A percentile compares a stretch with the other conserved stretches of the same genome.
Conservation (phyloP, 2,113 vertebrate genomes). For the Scomber scombrus region DNA sequence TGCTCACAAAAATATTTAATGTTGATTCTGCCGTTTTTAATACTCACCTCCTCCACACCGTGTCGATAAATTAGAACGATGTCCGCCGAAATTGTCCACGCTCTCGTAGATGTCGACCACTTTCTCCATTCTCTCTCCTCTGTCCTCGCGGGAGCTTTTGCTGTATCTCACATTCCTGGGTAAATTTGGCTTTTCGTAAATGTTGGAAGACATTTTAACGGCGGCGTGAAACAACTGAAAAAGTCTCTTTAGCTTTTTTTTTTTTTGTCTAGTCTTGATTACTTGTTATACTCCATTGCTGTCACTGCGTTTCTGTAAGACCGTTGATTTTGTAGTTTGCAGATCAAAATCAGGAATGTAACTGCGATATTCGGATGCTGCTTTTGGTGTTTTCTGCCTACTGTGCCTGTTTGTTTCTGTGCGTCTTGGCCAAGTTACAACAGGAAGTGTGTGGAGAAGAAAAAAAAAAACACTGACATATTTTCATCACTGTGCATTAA, state of each 20-base stretch:
- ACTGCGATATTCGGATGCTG: background rate
- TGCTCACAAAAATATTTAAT: no score
- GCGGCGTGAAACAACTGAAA: no score
- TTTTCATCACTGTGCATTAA: background rate
- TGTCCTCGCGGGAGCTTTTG: rapidly evolving
- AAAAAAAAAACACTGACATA: background rate
- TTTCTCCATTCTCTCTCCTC: background rate
- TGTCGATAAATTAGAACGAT: rapidly evolving
- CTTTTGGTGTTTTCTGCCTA: background rate
- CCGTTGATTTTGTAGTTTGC: background rate
- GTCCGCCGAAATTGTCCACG: rapidly evolving
- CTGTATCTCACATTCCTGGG: background rate
- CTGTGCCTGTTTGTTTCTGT: background rate
- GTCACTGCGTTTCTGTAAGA: background rate
- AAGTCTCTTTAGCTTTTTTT: no score
- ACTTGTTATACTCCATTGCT: background rate
- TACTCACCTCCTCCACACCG: background rate
- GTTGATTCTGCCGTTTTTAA: no score
- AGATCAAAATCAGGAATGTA: background rate
- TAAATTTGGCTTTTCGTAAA: conserved; percentile 25
- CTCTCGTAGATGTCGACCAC: conserved; percentile 55
- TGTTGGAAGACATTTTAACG: conserved; percentile 45
- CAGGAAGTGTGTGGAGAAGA: conserved; percentile 18
- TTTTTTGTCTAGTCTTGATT: background rate
- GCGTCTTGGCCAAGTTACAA: background rate